Evolutionary conservation across 2,888 invertebrate genomes (phyloP).

Genomic region (Athalia cordata): DNA sequence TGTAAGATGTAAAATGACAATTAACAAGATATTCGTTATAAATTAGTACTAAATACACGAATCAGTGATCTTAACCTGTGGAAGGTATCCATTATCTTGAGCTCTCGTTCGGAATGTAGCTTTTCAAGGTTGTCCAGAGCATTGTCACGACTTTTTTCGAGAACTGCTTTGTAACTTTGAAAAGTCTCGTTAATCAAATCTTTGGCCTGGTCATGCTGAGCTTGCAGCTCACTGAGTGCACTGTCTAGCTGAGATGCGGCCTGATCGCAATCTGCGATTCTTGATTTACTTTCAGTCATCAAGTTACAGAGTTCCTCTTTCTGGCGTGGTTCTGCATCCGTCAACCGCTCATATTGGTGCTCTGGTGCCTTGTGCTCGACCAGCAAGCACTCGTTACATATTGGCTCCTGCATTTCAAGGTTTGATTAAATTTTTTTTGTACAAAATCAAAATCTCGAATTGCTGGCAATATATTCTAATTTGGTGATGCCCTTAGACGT

Average conservation of each 20-base stretch:
- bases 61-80: conserved; percentile 74
- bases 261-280: conserved; percentile 85
- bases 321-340: conserved; percentile 86
- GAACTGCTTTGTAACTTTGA: conserved; percentile 85
- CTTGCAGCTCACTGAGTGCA: conserved; percentile 89
- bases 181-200: conserved; percentile 88
- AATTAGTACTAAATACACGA: too few relatives aligned
- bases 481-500: too few relatives aligned
- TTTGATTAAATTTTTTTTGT: neutral
- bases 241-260: conserved; percentile 85
- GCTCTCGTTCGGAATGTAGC: conserved; percentile 88
- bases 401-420: conserved; percentile 79
- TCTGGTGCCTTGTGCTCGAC: conserved; percentile 87
- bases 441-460: too few relatives aligned
- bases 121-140: conserved; percentile 84
- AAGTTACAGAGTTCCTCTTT: conserved; percentile 86
- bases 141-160: conserved; percentile 88
- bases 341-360: conserved; percentile 89
- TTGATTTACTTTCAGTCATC: conserved; percentile 84
- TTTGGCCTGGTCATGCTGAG: conserved; percentile 90
- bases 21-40: neutral
- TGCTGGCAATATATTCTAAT: too few relatives aligned
- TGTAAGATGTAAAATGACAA: conserved; percentile 53
- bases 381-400: conserved; percentile 91
- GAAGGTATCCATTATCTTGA: conserved; percentile 92